phyloP scores from a whole-genome alignment of 2,113 vertebrate species.

The Brachypodius melanocephalos region DNA sequence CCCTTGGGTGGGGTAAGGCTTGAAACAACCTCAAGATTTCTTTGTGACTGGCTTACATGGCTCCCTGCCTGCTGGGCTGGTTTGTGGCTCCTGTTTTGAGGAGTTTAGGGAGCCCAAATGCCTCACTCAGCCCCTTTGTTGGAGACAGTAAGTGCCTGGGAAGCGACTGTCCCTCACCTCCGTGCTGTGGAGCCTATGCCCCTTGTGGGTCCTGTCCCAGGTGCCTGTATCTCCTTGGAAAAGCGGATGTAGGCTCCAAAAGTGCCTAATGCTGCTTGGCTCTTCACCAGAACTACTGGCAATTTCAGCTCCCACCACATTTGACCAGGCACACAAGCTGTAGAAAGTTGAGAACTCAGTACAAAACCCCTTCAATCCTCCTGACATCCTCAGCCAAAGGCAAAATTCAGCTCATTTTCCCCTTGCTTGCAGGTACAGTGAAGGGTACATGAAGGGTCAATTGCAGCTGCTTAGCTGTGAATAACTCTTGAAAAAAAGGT shows the following conservation, averaged over 20 bases:
- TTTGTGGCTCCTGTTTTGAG: background rate
- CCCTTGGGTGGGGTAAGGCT: background rate
- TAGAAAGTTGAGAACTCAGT: background rate
- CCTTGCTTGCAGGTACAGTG: background rate
- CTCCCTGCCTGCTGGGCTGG: background rate
- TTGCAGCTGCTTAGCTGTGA: background rate
- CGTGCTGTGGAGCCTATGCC: fast-evolving
- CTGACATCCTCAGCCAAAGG: background rate
- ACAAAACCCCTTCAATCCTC: background rate
- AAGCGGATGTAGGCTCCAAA: background rate
- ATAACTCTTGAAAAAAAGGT: background rate
- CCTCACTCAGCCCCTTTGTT: background rate
- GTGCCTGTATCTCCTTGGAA: background rate
- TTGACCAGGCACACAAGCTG: background rate
- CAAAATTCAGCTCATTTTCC: background rate
- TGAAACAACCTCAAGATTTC: background rate
- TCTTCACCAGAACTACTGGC: background rate
- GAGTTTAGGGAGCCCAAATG: background rate
- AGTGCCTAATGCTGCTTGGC: background rate
- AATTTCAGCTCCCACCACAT: background rate
- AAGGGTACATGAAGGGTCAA: background rate
- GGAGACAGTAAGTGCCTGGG: background rate
- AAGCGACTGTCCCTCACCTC: background rate
- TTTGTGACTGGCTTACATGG: fast-evolving
- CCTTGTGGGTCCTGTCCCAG: background rate